Percentiles rank a stretch among this genome's conserved stretches.
phyloP scores from a whole-genome alignment of 2,113 vertebrate species.

The Cyanoramphus novaezelandiae region DNA sequence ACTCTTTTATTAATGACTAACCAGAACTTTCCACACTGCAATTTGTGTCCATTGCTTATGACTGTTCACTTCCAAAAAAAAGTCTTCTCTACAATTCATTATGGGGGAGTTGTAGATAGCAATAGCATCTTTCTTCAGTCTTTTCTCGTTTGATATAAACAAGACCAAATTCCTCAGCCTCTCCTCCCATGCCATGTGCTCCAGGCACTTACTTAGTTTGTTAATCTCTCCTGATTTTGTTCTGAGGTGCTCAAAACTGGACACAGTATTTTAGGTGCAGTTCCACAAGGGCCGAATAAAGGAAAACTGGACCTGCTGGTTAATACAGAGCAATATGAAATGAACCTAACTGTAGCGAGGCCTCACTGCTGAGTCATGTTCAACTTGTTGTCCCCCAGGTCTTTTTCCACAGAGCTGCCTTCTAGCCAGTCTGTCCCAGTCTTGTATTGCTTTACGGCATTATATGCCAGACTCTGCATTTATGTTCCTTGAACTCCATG shows the following conservation, averaged over 20 bases:
- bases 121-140: neutral
- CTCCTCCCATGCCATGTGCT: neutral
- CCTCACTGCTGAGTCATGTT: neutral
- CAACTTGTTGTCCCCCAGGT: neutral
- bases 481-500: neutral
- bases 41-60: neutral
- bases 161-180: neutral
- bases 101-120: neutral
- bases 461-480: neutral
- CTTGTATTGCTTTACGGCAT: neutral
- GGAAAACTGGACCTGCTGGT: neutral
- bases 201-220: neutral
- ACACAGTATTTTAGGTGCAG: neutral
- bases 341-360: neutral
- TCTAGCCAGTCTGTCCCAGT: neutral
- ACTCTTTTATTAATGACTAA: neutral
- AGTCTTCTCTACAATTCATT: neutral
- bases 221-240: neutral
- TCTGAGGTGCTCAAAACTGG: neutral
- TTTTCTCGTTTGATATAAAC: neutral
- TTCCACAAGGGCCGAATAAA: neutral
- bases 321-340: neutral
- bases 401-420: neutral
- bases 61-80: neutral
- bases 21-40: neutral